These are phyloP conservation scores for Julus scandinavius DNA, from an alignment of 2,888 invertebrate genomes.

Conservation along the genomic window DNA sequence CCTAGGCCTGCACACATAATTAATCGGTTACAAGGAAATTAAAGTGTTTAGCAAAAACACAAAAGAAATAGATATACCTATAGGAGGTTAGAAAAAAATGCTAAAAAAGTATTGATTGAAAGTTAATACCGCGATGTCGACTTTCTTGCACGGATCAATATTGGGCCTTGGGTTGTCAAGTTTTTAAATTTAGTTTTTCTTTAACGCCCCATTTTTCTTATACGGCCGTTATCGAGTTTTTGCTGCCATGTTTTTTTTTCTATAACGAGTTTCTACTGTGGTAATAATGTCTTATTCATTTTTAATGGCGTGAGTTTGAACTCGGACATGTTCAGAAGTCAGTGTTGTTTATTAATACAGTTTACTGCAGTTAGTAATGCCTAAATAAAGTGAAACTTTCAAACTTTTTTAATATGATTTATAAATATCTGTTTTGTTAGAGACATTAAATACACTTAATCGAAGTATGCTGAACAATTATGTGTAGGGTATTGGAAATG, in stretches of 20 bases:
- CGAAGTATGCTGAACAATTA: too few relatives aligned
- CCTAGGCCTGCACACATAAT: not conserved
- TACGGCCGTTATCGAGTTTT: not conserved
- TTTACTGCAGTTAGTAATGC: too few relatives aligned
- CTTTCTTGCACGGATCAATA: slow-evolving; percentile 15
- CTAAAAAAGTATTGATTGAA: not conserved
- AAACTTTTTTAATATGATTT: too few relatives aligned
- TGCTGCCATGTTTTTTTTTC: not conserved
- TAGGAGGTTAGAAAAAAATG: not conserved
- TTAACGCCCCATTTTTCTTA: not conserved
- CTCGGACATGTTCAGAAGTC: not conserved
- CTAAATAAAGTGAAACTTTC: too few relatives aligned
- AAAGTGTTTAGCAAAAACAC: not conserved
- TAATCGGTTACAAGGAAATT: slow-evolving; percentile 17
- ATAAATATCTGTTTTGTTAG: too few relatives aligned
- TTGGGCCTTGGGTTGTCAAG: slow-evolving; percentile 28
- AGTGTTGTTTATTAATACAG: too few relatives aligned
- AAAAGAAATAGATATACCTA: slow-evolving; percentile 36
- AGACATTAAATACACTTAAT: too few relatives aligned
- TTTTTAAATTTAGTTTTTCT: not conserved
- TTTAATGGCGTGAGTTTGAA: not conserved
- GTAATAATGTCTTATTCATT: not conserved
- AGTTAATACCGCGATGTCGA: not conserved
- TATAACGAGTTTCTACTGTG: not conserved
- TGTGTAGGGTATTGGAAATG: too few relatives aligned